phyloP scores from a whole-genome alignment of 2,113 vertebrate genomes.

The Arothron firmamentum region DNA sequence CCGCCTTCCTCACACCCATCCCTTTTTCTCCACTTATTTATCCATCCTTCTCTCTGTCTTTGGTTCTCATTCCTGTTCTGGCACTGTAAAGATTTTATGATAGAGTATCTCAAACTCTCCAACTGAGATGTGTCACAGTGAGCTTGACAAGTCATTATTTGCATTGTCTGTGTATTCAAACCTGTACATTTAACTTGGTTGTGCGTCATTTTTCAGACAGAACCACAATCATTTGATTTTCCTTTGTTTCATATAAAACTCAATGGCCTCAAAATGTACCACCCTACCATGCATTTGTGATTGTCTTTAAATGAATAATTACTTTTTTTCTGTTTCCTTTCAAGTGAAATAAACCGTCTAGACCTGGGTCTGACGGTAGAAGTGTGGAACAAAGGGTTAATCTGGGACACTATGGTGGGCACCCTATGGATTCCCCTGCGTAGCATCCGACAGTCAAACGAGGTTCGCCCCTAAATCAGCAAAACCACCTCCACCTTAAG shows the following conservation, averaged over 20 bases:
- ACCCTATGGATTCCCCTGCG: conserved; percentile 92
- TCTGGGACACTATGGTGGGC: conserved; percentile 99
- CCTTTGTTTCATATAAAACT: too few species aligned
- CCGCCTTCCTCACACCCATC: conserved; percentile 40
- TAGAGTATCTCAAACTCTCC: conserved; percentile 26
- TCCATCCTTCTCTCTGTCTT: conserved; percentile 13
- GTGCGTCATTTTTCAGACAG: neutral
- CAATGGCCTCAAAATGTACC: too few species aligned
- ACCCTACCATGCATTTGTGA: neutral
- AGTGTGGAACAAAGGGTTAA: conserved; percentile 98
- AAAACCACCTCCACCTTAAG: conserved; percentile 1
- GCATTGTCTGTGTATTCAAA: neutral
- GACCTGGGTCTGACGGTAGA: conserved; percentile 94
- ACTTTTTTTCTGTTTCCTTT: neutral
- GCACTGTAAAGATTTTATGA: conserved; percentile 52
- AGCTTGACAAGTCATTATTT: conserved; percentile 44
- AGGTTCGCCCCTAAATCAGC: conserved; percentile 73
- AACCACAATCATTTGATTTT: too few species aligned
- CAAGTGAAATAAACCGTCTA: conserved; percentile 91
- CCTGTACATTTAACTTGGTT: conserved; percentile 19
- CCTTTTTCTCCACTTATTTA: conserved; percentile 29
- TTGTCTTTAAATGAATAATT: neutral
- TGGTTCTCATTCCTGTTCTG: conserved; percentile 7
- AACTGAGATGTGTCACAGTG: conserved; percentile 22
- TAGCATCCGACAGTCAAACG: conserved; percentile 93